Evolutionary conservation across 2,113 vertebrate genomes (phyloP), one percentile per base, ranked within the genome.

Genomic region (Aix galericulata): DNA sequence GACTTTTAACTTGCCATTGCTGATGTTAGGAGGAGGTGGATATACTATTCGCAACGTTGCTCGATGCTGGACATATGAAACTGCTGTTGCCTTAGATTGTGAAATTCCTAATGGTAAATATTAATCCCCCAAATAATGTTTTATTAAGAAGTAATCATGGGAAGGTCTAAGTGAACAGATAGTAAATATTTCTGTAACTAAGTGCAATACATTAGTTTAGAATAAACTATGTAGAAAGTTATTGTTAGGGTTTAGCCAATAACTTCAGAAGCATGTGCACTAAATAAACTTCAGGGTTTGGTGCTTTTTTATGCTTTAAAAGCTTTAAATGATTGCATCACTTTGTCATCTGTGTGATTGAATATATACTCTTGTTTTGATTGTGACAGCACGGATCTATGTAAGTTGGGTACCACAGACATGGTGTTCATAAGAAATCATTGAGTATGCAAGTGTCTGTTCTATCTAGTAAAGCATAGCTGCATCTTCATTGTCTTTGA

Each of bases 21-120:
- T 98, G 89, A 98, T 98, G 98, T 97, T 98, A 67, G 98, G 98
- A 53, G 98, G 98, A 94, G 98, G 98, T 59, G 98, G 98, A 42
- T 98, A 98, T 36, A 98, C 98, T 6, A 98, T 98, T 79, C 98
- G 98, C 29, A 98, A 98, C 13, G 98, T 98, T 75, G 98, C 98
- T 94, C 98, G 98, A 26, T 98, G 98, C 85, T 98, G 98, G 98
- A 98, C 98, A 0, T 98, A 98, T 9, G 98, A 98, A 93, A 98
- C 98, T 77, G 98, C 98, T 77, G 98, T 98, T 89, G 98, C 98
- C 89, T 97, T 98, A 71, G 98, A 98, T 36, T 98, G 98, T 95
- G 98, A 98, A 90, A 98, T 98, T 89, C 98, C 98, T 66, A 98
- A 98, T 91, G 98, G 98, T 98, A 96, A 97, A 93, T 96, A 80